These are phyloP conservation scores for Myiotriccus ornatus DNA, from an alignment of 2,797 vertebrate species.

Conservation along the genomic window DNA sequence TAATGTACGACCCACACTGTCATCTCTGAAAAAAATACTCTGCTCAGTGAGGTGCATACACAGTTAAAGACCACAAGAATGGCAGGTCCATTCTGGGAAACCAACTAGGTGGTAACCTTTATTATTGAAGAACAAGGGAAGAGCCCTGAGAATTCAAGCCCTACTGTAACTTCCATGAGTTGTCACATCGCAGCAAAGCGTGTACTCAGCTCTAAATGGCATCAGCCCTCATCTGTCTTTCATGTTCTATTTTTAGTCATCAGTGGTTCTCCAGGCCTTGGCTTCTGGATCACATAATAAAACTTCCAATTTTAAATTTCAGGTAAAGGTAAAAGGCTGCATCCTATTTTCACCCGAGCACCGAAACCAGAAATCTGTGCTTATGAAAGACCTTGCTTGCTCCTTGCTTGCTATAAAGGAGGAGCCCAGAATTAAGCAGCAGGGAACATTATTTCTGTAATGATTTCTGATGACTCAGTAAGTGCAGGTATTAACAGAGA, in stretches of 20 bases:
- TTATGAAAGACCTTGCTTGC: not conserved
- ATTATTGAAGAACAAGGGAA: not conserved
- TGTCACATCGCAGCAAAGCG: not conserved
- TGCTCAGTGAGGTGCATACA: not conserved
- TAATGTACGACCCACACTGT: not conserved
- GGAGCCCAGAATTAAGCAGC: not conserved
- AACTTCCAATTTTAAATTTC: not conserved
- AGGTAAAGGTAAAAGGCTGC: not conserved
- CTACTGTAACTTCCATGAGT: not conserved
- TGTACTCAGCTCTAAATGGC: not conserved
- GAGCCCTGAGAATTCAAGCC: not conserved
- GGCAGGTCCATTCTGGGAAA: not conserved
- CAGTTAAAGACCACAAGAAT: not conserved
- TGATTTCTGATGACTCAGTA: not conserved
- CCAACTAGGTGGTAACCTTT: not conserved
- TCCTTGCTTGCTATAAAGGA: not conserved
- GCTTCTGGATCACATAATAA: not conserved
- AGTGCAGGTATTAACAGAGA: not conserved
- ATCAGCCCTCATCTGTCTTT: slow-evolving; percentile 15
- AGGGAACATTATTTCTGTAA: not conserved
- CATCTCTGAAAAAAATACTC: not conserved
- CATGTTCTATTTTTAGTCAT: not conserved
- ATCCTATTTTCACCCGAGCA: not conserved
- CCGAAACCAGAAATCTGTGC: not conserved
- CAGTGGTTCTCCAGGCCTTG: not conserved